Evolutionary conservation across 1,140 invertebrate genomes (phyloP).

Genomic region (Drosophila dunni): DNA sequence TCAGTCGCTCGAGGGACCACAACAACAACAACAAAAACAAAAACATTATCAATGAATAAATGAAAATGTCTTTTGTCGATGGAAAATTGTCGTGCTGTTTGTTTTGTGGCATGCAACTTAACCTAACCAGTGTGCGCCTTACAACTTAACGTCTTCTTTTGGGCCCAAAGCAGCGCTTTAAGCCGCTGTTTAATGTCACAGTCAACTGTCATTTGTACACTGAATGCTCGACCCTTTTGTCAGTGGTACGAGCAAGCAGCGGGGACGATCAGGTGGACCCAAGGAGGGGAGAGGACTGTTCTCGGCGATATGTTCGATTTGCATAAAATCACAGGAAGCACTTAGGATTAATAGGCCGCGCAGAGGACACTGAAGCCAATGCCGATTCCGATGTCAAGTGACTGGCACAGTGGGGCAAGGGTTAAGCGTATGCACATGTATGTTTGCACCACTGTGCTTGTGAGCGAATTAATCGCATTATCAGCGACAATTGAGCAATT

Average conservation of each 20-base stretch:
- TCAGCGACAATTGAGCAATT: constrained; percentile 7
- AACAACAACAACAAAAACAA: too few species aligned
- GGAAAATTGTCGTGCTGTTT: constrained; percentile 61
- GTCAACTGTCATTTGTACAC: constrained; percentile 82
- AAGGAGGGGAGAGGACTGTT: too few species aligned
- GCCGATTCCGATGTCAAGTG: constrained; percentile 24
- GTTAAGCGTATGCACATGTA: constrained; percentile 19
- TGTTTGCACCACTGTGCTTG: constrained; percentile 5
- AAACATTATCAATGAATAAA: constrained; percentile 82
- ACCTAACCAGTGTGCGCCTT: constrained; percentile 1
- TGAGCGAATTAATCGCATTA: constrained; percentile 12
- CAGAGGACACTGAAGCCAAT: constrained; percentile 15
- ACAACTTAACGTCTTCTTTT: constrained; percentile 70
- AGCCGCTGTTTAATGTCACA: constrained; percentile 79
- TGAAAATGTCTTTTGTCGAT: constrained; percentile 75
- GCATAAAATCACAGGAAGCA: constrained; percentile 83
- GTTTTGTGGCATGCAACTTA: constrained; percentile 63
- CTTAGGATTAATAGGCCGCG: constrained; percentile 76
- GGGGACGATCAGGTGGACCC: not conserved
- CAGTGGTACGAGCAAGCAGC: not conserved
- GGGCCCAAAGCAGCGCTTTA: constrained; percentile 32
- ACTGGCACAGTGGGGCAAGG: constrained; percentile 19
- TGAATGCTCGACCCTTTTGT: constrained; percentile 53
- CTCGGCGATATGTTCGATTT: constrained; percentile 68
- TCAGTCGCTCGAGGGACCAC: constrained; percentile 20